Percentiles rank a stretch among this genome's conserved stretches.
Evolutionary conservation across 2,888 invertebrate species (phyloP).

Genomic region (Zelleria hepariella): DNA sequence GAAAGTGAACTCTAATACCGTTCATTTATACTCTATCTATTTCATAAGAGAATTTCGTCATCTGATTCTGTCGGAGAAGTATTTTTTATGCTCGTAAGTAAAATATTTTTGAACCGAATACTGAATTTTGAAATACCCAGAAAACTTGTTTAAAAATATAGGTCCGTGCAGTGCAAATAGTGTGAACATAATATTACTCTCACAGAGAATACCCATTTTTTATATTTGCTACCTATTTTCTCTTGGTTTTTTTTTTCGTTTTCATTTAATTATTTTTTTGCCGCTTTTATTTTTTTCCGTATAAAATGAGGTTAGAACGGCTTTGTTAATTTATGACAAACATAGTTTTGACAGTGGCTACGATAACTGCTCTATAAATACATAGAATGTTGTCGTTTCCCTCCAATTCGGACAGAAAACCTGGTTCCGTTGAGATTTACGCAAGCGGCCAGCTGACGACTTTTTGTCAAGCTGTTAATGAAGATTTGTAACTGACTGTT

Average conservation of each 20-base stretch:
- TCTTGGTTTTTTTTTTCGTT: not conserved
- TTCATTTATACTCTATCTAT: too few relatives aligned
- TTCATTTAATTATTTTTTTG: not conserved
- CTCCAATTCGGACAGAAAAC: not conserved
- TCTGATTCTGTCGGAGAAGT: too few relatives aligned
- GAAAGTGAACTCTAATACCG: constrained; percentile 40
- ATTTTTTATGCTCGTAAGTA: too few relatives aligned
- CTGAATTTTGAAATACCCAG: too few relatives aligned
- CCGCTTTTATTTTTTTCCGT: not conserved
- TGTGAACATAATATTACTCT: too few relatives aligned
- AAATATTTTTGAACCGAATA: too few relatives aligned
- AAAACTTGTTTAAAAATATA: too few relatives aligned
- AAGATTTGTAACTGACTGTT: constrained; percentile 56
- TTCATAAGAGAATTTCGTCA: too few relatives aligned
- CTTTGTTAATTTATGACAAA: not conserved
- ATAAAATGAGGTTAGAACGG: not conserved
- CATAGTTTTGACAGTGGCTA: not conserved
- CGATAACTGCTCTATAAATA: not conserved
- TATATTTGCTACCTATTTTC: too few relatives aligned
- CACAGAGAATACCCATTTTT: too few relatives aligned
- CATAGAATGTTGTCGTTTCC: not conserved
- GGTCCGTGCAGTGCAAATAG: too few relatives aligned
- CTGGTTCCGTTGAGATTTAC: constrained; percentile 40
- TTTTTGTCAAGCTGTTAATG: constrained; percentile 59
- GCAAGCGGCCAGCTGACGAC: constrained; percentile 41